Percentiles rank a stretch among this genome's conserved stretches.
Evolutionary conservation across 2,113 vertebrate genomes (phyloP).

Genomic region (Eubucco bourcierii): DNA sequence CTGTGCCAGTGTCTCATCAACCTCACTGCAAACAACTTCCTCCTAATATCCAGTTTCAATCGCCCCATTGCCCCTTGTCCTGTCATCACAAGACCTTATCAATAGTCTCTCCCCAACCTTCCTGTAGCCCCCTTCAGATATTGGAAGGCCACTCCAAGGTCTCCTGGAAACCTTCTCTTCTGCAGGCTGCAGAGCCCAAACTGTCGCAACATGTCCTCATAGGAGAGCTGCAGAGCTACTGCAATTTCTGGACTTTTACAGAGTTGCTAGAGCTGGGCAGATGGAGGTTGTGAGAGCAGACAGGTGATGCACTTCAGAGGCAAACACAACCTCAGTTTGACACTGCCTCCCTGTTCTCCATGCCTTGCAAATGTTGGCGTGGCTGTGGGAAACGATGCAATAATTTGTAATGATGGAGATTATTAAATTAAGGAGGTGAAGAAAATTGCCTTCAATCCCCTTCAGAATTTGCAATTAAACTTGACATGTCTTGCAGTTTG

Average conservation of each 20-base stretch:
- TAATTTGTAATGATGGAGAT: background rate
- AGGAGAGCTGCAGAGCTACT: background rate
- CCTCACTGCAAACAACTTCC: too few relatives aligned
- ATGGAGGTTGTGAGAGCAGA: background rate
- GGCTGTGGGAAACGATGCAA: background rate
- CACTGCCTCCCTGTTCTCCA: background rate
- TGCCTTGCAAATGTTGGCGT: background rate
- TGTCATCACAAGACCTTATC: too few relatives aligned
- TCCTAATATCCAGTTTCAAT: too few relatives aligned
- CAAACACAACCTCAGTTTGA: background rate
- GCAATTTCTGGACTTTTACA: background rate
- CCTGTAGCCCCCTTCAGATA: too few relatives aligned
- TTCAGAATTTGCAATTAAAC: too few relatives aligned
- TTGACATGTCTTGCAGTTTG: background rate
- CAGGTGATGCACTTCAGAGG: background rate
- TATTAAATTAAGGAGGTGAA: background rate
- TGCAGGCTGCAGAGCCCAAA: too few relatives aligned
- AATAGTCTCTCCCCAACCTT: too few relatives aligned
- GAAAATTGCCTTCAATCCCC: background rate
- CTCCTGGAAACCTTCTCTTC: too few relatives aligned
- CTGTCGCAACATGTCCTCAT: too few relatives aligned
- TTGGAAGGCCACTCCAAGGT: too few relatives aligned
- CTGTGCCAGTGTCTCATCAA: too few relatives aligned
- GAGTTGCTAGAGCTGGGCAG: background rate
- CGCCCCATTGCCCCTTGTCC: too few relatives aligned